Evolutionary conservation across 2,113 vertebrate species (phyloP).

Genomic region (Phylloscopus trochiloides): DNA sequence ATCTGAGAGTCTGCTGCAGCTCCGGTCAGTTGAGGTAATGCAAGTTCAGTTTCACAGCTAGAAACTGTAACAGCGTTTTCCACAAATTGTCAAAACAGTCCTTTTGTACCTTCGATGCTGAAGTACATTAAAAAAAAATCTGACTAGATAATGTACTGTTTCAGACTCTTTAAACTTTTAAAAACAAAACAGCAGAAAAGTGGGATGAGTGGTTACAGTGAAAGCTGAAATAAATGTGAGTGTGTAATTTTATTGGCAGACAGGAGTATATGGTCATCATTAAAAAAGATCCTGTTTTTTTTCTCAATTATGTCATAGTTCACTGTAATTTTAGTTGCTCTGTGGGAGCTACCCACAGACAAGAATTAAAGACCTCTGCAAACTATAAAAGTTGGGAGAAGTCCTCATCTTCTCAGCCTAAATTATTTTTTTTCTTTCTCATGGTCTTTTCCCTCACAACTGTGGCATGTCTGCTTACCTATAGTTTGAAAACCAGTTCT

Average conservation of each 20-base stretch:
- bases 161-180: neutral
- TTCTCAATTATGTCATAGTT: conserved; percentile 41
- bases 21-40: conserved; percentile 70
- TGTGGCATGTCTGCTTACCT: neutral
- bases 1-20: conserved; percentile 28
- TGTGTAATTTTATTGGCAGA: conserved; percentile 33
- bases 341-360: neutral
- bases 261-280: neutral
- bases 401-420: neutral
- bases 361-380: neutral
- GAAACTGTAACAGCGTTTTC: conserved; percentile 7
- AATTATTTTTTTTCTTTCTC: neutral
- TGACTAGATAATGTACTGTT: neutral
- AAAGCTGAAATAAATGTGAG: conserved; percentile 26
- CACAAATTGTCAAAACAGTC: conserved; percentile 6
- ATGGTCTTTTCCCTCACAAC: neutral
- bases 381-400: neutral
- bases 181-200: neutral
- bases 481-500: neutral
- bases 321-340: conserved; percentile 25
- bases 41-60: conserved; percentile 49
- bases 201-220: neutral
- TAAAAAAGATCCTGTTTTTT: neutral
- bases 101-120: neutral
- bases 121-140: neutral